phyloP scores from a whole-genome alignment of 1,140 invertebrate species.

The Polypedilum pembai region DNA sequence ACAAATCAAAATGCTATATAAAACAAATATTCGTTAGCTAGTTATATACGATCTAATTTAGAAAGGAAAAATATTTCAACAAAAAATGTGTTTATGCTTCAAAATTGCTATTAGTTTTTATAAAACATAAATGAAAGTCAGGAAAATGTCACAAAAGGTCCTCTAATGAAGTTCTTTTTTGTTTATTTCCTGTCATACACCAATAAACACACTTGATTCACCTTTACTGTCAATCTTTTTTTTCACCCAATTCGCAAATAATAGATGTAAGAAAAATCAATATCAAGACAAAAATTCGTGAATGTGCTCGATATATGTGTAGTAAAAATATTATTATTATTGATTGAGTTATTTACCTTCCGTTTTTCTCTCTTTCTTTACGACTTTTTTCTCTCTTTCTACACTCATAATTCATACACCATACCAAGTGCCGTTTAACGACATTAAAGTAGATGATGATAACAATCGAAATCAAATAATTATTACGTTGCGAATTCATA shows the following conservation, averaged over 20 bases:
- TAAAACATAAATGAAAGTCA: not conserved
- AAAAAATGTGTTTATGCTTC: too few relatives aligned
- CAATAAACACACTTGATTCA: too few relatives aligned
- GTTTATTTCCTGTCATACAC: not conserved
- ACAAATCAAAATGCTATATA: too few relatives aligned
- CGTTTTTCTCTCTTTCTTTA: slow-evolving; percentile 1
- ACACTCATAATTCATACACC: not conserved
- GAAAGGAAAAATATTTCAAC: too few relatives aligned
- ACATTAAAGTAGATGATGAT: not conserved
- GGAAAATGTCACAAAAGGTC: not conserved
- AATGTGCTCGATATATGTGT: too few relatives aligned
- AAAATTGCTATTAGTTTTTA: too few relatives aligned
- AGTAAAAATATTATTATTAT: not conserved
- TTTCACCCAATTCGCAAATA: too few relatives aligned
- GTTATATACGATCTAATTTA: too few relatives aligned
- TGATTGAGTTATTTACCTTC: slow-evolving; percentile 18
- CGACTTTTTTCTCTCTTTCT: not conserved
- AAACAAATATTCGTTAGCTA: too few relatives aligned
- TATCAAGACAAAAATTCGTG: not conserved
- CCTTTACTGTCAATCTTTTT: not conserved
- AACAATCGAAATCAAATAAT: slow-evolving; percentile 13
- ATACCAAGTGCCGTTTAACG: slow-evolving; percentile 10
- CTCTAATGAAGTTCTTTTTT: slow-evolving; percentile 1
- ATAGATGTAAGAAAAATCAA: not conserved
- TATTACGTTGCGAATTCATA: slow-evolving; percentile 4